Conservation (phyloP, 2,888 invertebrate species). For the Athalia cordata region DNA sequence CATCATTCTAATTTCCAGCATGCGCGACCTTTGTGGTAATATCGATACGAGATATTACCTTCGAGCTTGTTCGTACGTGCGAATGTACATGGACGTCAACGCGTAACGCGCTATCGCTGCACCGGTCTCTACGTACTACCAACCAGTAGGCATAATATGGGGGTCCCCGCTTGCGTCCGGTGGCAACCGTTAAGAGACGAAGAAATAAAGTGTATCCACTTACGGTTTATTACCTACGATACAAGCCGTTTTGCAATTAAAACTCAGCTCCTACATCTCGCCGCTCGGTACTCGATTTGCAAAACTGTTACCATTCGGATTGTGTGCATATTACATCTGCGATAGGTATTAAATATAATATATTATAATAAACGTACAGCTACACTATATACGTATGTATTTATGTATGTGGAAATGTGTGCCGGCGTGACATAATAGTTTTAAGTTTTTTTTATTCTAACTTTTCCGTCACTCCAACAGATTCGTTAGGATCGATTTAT, state of each 20-base stretch:
- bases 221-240: slow-evolving; percentile 39
- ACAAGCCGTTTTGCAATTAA: slow-evolving; percentile 42
- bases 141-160: not conserved
- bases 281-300: slow-evolving; percentile 21
- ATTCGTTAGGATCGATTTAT: slow-evolving; percentile 7
- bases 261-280: slow-evolving; percentile 29
- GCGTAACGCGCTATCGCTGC: slow-evolving; percentile 41
- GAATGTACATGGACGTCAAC: slow-evolving; percentile 16
- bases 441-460: not conserved
- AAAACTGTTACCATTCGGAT: slow-evolving; percentile 10
- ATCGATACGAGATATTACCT: slow-evolving; percentile 37
- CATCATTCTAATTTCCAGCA: slow-evolving; percentile 33
- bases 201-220: slow-evolving; percentile 38
- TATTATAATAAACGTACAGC: not conserved
- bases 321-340: not conserved
- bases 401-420: not conserved
- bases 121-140: not conserved
- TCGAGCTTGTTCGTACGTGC: slow-evolving; percentile 29
- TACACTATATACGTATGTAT: not conserved
- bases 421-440: not conserved
- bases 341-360: not conserved
- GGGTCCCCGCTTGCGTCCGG: not conserved
- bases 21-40: slow-evolving; percentile 22
- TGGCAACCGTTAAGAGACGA: slow-evolving; percentile 3
- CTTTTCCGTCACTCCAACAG: not conserved